A percentile compares a stretch with the other conserved stretches of the same genome.
Evolutionary conservation across 2,888 invertebrate genomes (phyloP).

Genomic region (Sipha maydis): DNA sequence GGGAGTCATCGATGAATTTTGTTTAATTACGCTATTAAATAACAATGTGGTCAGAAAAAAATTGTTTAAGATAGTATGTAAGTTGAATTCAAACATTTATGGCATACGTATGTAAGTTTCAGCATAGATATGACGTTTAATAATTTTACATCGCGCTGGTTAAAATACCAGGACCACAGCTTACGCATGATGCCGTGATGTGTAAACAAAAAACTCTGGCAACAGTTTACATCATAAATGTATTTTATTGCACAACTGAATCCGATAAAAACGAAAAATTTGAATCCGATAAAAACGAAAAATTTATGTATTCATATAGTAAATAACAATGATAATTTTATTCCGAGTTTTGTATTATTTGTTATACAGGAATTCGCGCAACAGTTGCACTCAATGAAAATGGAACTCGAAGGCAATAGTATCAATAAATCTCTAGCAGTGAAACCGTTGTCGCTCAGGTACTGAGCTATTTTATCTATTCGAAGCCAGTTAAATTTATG

Average conservation of each 20-base stretch:
- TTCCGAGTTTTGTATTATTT: conserved; percentile 59
- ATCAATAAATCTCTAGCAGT: conserved; percentile 39
- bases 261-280: neutral
- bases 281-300: too few relatives aligned
- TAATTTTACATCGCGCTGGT: too few relatives aligned
- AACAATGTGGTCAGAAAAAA: neutral
- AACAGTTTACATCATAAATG: neutral
- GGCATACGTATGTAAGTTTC: too few relatives aligned
- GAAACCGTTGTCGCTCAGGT: conserved; percentile 57
- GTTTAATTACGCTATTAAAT: neutral
- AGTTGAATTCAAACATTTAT: too few relatives aligned
- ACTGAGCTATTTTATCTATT: neutral
- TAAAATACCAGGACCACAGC: too few relatives aligned
- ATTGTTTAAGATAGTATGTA: too few relatives aligned
- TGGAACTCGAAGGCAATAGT: conserved; percentile 72
- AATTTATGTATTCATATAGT: neutral
- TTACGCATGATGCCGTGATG: too few relatives aligned
- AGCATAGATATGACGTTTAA: too few relatives aligned
- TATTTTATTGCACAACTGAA: too few relatives aligned
- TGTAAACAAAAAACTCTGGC: too few relatives aligned
- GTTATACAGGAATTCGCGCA: conserved; percentile 77
- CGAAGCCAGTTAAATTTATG: neutral
- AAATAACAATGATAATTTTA: conserved; percentile 20
- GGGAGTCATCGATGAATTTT: neutral
- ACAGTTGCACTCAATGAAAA: conserved; percentile 79